A percentile compares a stretch with the other conserved stretches of the same genome.
phyloP scores from a whole-genome alignment of 2,888 invertebrate genomes.

The Aphrophora alni region DNA sequence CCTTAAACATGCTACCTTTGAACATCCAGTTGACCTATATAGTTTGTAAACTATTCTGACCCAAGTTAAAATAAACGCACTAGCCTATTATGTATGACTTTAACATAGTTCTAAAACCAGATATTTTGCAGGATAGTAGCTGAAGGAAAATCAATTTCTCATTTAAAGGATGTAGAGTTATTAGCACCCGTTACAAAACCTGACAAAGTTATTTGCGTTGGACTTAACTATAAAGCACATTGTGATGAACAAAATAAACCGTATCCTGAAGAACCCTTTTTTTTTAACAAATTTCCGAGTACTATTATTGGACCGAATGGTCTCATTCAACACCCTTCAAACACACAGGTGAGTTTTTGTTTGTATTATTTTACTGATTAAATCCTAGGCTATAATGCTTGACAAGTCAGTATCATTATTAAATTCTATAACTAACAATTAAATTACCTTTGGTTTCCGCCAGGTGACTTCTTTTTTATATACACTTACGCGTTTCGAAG shows the following conservation, averaged over 20 bases:
- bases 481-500: no score
- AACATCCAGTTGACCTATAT: no score
- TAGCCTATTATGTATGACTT: no score
- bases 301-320: constrained; percentile 77
- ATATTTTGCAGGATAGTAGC: constrained; percentile 61
- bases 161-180: constrained; percentile 64
- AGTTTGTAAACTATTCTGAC: no score
- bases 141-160: constrained; percentile 62
- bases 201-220: constrained; percentile 86
- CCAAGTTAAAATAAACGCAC: no score
- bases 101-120: not conserved
- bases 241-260: constrained; percentile 81
- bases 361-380: constrained; percentile 3
- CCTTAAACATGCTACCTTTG: no score
- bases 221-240: constrained; percentile 86
- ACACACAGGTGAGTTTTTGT: constrained; percentile 63
- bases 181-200: constrained; percentile 78
- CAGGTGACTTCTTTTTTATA: no score
- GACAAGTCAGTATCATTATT: no score
- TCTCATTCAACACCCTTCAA: constrained; percentile 66
- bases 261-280: constrained; percentile 78
- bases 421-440: no score
- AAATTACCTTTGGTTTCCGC: no score
- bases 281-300: constrained; percentile 88
- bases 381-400: no score